Conservation (phyloP, 2,113 vertebrate genomes). For the Oreochromis aureus region DNA sequence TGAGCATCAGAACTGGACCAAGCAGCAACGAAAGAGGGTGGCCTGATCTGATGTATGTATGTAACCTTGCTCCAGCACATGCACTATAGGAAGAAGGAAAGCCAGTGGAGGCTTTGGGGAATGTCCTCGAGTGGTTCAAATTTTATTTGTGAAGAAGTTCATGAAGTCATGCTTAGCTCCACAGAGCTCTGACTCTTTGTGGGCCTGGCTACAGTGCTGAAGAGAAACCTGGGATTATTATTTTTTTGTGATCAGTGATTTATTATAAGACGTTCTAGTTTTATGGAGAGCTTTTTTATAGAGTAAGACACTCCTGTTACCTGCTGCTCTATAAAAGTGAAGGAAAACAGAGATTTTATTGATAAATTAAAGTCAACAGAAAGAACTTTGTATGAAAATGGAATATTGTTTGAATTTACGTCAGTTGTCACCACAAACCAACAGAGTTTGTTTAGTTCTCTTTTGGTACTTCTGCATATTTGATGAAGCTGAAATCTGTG, state of each 20-base stretch:
- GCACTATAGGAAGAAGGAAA: background rate
- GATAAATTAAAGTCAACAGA: too few species aligned
- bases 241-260: background rate
- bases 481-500: background rate
- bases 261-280: background rate
- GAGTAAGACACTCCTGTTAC: background rate
- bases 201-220: background rate
- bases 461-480: background rate
- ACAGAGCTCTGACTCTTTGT: background rate
- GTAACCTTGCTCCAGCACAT: too few species aligned
- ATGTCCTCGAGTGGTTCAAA: rapidly evolving
- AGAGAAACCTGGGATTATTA: background rate
- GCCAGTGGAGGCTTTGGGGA: background rate
- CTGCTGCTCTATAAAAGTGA: too few species aligned
- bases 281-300: background rate
- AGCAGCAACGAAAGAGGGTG: too few species aligned
- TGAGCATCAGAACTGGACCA: too few species aligned
- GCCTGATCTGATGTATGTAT: too few species aligned
- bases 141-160: background rate
- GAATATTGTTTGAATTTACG: too few species aligned
- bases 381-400: too few species aligned
- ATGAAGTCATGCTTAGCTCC: background rate
- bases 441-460: too few species aligned
- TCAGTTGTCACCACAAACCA: too few species aligned
- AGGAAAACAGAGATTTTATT: too few species aligned